phyloP scores from a whole-genome alignment of 1,140 invertebrate genomes.

The Hydropsyche tenuis region DNA sequence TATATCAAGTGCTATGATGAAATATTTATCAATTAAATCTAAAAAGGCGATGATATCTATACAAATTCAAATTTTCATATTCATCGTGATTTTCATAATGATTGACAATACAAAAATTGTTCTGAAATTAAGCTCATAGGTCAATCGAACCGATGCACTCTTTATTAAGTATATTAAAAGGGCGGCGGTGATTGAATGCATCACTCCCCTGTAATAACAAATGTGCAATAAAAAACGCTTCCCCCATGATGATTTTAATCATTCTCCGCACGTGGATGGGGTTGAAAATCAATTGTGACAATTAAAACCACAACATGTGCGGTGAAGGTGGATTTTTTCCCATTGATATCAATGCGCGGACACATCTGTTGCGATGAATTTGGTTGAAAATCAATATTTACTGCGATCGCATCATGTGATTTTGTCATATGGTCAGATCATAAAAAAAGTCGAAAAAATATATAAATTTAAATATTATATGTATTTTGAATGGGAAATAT shows the following conservation, averaged over 20 bases:
- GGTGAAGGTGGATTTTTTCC: constrained; percentile 18
- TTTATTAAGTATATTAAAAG: constrained; percentile 9
- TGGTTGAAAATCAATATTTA: constrained; percentile 24
- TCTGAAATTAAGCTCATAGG: background rate
- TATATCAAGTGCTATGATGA: too few species aligned
- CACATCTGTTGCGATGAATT: constrained; percentile 29
- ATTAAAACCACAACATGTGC: constrained; percentile 38
- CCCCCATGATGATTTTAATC: background rate
- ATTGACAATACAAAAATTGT: too few species aligned
- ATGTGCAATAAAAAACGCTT: constrained; percentile 22
- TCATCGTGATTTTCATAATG: too few species aligned
- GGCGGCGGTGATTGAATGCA: constrained; percentile 14
- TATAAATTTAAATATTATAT: too few species aligned
- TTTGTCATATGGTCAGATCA: too few species aligned
- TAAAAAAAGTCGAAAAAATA: too few species aligned
- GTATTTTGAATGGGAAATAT: too few species aligned
- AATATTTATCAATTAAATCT: too few species aligned
- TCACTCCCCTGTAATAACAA: constrained; percentile 3
- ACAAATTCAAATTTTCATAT: background rate
- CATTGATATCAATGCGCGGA: constrained; percentile 3
- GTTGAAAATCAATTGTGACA: constrained; percentile 42
- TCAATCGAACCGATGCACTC: background rate
- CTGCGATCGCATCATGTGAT: too few species aligned
- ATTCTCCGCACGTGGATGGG: constrained; percentile 1
- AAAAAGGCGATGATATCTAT: too few species aligned